Evolutionary conservation across 1,140 invertebrate species (phyloP), one percentile per base, ranked within the genome.

Genomic region (Drosophila mauritiana): DNA sequence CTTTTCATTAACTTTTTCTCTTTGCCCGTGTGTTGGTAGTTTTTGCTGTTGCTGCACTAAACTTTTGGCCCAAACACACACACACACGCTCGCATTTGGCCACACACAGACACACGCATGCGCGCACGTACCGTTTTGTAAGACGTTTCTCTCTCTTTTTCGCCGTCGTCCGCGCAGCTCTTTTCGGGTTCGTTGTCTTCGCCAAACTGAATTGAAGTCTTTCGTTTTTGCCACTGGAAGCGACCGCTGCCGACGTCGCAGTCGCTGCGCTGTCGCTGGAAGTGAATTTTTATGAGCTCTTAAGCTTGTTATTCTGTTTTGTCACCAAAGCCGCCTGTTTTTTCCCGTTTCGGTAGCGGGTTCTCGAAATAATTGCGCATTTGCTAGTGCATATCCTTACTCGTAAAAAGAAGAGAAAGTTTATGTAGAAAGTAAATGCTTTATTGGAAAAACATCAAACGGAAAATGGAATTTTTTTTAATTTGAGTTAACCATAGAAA

Each of bases 171-270:
- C 85, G 85, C 78, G 61, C 74, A 85, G 84, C 76, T 81, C 90
- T 91, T 80, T 75, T 79, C 91, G 84, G 75, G 91, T 92, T 91
- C 91, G 91, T 92, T 91, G 91, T 92, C 91, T 92, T 90, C 73
- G 81, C 78, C 88, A 78, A 90, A 92, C 91, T 92, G 75, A 91
- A 90, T 81, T 91, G 79, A 92, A 92, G 91, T 92, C 91, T 92
- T 92, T 92, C 91, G 91, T 89, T 91, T 84, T 86, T 80, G 89
- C 81, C 73, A 86, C 67, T 86, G 85, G 85, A 89, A 89, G 85
- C 75, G 78, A 63, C 67, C 58, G 51, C 15, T 37, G 68, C 15
- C 13, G 62, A 45, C 43, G 46, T 51, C 43, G 67, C 22, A 43
- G 49, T 45, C 48, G 36, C 48, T 68, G 58, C 56, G 53, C 45